These are phyloP conservation scores for Metridium senile DNA, from an alignment of 92 coral and sea anemone species.

Conservation along the genomic window DNA sequence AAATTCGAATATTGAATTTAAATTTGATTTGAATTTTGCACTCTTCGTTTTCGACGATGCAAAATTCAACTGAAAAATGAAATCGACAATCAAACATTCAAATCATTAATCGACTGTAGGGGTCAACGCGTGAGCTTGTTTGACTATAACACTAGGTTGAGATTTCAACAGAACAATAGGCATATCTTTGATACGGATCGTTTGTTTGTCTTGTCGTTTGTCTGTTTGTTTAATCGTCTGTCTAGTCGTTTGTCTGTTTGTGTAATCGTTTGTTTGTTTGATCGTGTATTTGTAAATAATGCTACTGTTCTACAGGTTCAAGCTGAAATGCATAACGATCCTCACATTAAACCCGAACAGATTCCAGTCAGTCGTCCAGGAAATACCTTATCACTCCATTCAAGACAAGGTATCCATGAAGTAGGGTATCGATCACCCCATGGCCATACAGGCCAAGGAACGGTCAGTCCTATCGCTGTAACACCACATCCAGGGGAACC, in stretches of 20 bases:
- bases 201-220: neutral
- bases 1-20: too few relatives aligned
- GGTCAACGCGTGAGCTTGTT: too few relatives aligned
- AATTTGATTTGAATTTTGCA: too few relatives aligned
- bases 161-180: too few relatives aligned
- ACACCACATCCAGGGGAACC: slow-evolving; percentile 54
- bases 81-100: too few relatives aligned
- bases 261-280: neutral
- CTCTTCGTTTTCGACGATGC: too few relatives aligned
- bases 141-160: too few relatives aligned
- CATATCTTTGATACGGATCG: too few relatives aligned
- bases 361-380: slow-evolving; percentile 75
- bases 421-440: slow-evolving; percentile 64
- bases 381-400: slow-evolving; percentile 52
- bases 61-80: too few relatives aligned
- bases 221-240: neutral
- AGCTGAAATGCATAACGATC: slow-evolving; percentile 89
- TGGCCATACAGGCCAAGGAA: slow-evolving; percentile 43
- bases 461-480: slow-evolving; percentile 74
- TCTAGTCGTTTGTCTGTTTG: neutral
- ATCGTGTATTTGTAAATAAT: neutral
- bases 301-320: slow-evolving; percentile 69
- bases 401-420: slow-evolving; percentile 75
- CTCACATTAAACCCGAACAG: slow-evolving; percentile 92
- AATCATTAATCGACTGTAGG: too few relatives aligned